A percentile compares a stretch with the other conserved stretches of the same genome.
These are phyloP conservation scores for Drosophila dives DNA, from an alignment of 2,888 invertebrate genomes.

Conservation along the genomic window DNA sequence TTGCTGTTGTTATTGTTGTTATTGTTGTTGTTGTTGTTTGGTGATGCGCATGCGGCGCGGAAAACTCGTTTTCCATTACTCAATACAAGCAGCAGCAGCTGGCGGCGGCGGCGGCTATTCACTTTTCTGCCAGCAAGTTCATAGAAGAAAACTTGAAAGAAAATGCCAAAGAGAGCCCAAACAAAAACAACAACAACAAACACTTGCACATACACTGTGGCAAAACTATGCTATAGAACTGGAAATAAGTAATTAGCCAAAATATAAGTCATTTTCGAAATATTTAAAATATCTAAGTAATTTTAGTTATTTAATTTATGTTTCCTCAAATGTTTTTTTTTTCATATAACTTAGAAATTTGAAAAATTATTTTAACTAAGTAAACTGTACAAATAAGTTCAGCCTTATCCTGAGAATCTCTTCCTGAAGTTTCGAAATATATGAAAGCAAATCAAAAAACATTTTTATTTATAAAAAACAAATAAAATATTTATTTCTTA, in stretches of 20 bases:
- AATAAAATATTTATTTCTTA: no score
- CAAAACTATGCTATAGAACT: background rate
- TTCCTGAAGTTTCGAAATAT: background rate
- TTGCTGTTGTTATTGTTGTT: constrained; percentile 40
- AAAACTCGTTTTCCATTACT: constrained; percentile 80
- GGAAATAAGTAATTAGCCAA: background rate
- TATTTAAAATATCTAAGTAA: background rate
- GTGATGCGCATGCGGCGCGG: constrained; percentile 71
- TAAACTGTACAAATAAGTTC: no score
- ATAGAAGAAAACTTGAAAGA: constrained; percentile 70
- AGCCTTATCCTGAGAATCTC: background rate
- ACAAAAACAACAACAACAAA: constrained; percentile 35
- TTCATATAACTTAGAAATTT: background rate
- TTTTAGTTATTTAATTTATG: background rate
- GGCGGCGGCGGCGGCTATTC: constrained; percentile 56
- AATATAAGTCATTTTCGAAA: background rate
- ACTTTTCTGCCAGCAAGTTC: constrained; percentile 76
- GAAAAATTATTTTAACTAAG: background rate
- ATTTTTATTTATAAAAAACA: no score
- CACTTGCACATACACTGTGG: constrained; percentile 1
- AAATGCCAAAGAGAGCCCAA: constrained; percentile 48
- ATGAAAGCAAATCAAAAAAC: background rate
- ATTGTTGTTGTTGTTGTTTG: constrained; percentile 43
- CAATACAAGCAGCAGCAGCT: constrained; percentile 64
- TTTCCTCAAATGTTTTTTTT: background rate